Evolutionary conservation across 2,113 vertebrate species (phyloP), one percentile per base, ranked within the genome.

Genomic region (Vulpes ferrilata): DNA sequence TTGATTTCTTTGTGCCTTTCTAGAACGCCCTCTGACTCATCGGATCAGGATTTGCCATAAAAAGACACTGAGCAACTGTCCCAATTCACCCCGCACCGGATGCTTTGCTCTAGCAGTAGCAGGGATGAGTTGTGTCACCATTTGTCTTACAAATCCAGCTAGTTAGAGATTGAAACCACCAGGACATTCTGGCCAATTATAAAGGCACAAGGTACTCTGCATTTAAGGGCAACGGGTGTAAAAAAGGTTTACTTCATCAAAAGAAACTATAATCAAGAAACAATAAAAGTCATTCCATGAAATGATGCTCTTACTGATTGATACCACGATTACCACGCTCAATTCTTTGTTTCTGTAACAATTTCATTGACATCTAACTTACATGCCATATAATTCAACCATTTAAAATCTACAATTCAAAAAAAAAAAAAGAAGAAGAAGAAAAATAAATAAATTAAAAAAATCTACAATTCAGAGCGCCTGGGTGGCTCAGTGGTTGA

Each of bases 71-170:
- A 53, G 20, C 51, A n/a, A 30, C 32, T 12, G 15, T 9, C 19
- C 53, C 20, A 27, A 9, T 15, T 2, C 12, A 25, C 13, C 0
- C 35, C 2, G 2, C 11, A 62, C 3, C 3, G 1, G 16, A 16
- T 55, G 30, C n/a, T 79, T 57, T 83, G 13, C 20, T 65, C 65
- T 48, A 9, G 12, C 25, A 3, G 48, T 11, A 65, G 16, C 4
- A 19, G 17, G 5, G 5, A 22, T 25, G 0, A 60, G 2, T 30
- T 7, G 11, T 16, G 15, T 32, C 22, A 69, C 13, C 11, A 12
- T 53, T 16, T 22, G 13, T 86, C 51, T 59, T 59, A 62, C 12
- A 64, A 83, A 74, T 87, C 4, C 1, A 30, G 22, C 0, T 30
- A 62, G 5, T 4, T 82, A 23, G 17, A 84, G 17, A 79, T 7